Conservation (phyloP, 2,888 invertebrate species). For the Trachelus stipa region DNA sequence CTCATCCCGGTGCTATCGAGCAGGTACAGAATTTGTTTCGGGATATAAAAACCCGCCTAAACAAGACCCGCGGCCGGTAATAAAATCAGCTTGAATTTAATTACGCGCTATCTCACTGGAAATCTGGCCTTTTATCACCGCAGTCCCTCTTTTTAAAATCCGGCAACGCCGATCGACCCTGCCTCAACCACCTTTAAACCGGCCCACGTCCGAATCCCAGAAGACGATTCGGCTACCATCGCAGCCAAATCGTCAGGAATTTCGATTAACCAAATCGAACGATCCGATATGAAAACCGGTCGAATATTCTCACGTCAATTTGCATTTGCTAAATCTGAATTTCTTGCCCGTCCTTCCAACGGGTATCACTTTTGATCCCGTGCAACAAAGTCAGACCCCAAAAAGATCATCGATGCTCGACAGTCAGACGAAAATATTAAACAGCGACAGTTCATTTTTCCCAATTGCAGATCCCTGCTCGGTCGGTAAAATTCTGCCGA, state of each 20-base stretch:
- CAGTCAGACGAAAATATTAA: background rate
- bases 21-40: constrained; percentile 56
- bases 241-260: background rate
- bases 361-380: background rate
- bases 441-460: no score
- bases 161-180: constrained; percentile 2
- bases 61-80: constrained; percentile 45
- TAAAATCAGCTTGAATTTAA: constrained; percentile 61
- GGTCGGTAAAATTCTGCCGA: background rate
- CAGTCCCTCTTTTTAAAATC: constrained; percentile 10
- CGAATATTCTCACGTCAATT: background rate
- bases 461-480: background rate
- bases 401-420: background rate
- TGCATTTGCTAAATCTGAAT: background rate
- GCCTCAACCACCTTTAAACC: background rate
- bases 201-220: background rate
- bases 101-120: constrained; percentile 53
- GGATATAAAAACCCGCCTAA: constrained; percentile 55
- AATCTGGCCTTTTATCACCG: constrained; percentile 58
- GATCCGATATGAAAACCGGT: background rate
- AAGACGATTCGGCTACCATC: background rate
- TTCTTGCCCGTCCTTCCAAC: background rate
- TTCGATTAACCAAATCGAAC: background rate
- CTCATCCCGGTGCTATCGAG: constrained; percentile 41
- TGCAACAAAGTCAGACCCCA: background rate